Percentiles rank a stretch among this genome's conserved stretches.
phyloP scores from a whole-genome alignment of 30 jellyfish, hydroid and myxozoan species.

The Pseudorhiza aurosa region DNA sequence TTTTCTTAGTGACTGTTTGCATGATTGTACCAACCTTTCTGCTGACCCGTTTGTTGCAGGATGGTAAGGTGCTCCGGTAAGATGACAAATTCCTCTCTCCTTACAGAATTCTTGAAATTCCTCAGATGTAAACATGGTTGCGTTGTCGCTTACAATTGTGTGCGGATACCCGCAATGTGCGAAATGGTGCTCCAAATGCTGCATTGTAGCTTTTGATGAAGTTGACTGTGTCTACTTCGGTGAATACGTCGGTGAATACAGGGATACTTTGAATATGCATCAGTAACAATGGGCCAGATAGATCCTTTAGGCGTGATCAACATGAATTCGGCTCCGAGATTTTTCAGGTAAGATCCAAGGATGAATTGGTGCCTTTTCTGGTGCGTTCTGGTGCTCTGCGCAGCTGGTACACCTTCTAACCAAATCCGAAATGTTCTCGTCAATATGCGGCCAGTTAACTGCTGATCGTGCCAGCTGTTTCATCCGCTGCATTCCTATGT shows the following conservation, averaged over 20 bases:
- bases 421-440: slow-evolving; percentile 9
- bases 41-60: slow-evolving; percentile 14
- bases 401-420: slow-evolving; percentile 6
- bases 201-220: slow-evolving; percentile 20
- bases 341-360: slow-evolving; percentile 30
- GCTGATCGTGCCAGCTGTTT: slow-evolving; percentile 51
- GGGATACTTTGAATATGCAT: slow-evolving; percentile 35
- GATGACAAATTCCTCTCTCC: slow-evolving; percentile 3
- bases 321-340: slow-evolving; percentile 39
- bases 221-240: slow-evolving; percentile 5
- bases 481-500: slow-evolving; percentile 49
- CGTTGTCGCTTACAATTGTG: slow-evolving; percentile 17
- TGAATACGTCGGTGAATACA: slow-evolving; percentile 29
- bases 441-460: slow-evolving; percentile 56
- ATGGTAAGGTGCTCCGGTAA: slow-evolving; percentile 48
- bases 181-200: slow-evolving; percentile 14
- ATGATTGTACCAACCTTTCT: slow-evolving; percentile 16
- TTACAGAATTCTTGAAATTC: slow-evolving; percentile 28
- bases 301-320: slow-evolving; percentile 35
- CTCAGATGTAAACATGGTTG: slow-evolving; percentile 9
- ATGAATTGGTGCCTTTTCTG: slow-evolving; percentile 22
- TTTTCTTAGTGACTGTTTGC: slow-evolving; percentile 2
- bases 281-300: slow-evolving; percentile 29
- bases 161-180: slow-evolving; percentile 37
- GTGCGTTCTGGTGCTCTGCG: slow-evolving; percentile 45